Evolutionary conservation across 2,797 vertebrate species (phyloP), one percentile per base, ranked within the genome.

Genomic region (Helarctos malayanus): DNA sequence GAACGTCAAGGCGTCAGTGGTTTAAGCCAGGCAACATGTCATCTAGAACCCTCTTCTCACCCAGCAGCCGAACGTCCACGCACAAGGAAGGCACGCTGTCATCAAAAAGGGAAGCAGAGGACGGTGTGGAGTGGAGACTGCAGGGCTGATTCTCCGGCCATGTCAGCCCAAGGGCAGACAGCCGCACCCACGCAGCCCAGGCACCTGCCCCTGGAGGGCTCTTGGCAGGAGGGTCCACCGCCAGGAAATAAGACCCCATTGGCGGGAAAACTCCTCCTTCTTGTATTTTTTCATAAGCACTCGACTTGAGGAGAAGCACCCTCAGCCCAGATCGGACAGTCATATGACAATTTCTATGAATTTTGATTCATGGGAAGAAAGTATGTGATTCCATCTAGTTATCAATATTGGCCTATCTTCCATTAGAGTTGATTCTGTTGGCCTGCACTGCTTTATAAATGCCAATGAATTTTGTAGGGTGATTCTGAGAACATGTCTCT

Each of bases 61-160:
- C 41, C 14, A 18, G 78, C 57, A 71, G 52, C 52, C 10, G 29
- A 27, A 1, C 1, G 2, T 0, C 19, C n/a, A 32, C 23, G n/a
- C 61, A 32, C 25, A 0, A 23, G 29, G 35, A 3, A 27, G 89
- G 14, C 14, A n/a, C 0, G 47, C 59, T 1, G 1, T 13, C 35
- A 3, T 25, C 38, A 25, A 45, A 7, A 9, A 18, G 41, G 80
- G 38, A 47, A 2, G 25, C 16, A 2, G 85, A 0, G 19, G 21
- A 4, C 19, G 76, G 47, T n/a, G 47, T 52, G 65, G 25, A 10
- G 45, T 14, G 14, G 15, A 5, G 78, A 35, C 18, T 0, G 11
- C 13, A 2, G 0, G 15, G 47, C n/a, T 0, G 3, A 21, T 5
- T 38, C 49, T 69, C 6, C 0, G 3, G 32, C 27, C 45, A 7